Evolutionary conservation across 2,113 vertebrate genomes (phyloP), one percentile per base, ranked within the genome.

Genomic region (Tetrax tetrax): DNA sequence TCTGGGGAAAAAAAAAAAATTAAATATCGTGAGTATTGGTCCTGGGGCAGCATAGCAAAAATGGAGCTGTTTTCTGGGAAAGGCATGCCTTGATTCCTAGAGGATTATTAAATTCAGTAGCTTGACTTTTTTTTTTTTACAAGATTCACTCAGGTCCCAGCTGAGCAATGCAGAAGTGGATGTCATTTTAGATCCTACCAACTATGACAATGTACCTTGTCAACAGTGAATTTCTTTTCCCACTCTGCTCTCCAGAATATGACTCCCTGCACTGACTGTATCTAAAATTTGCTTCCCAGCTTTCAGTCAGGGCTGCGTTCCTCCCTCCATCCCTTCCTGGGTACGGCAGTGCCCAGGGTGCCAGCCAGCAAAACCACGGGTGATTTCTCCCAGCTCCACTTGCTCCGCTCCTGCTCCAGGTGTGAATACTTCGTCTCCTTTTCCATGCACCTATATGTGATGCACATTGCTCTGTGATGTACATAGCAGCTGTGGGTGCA

Each of bases 61-160:
- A 31, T 98, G 48, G 98, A 98, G 83, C 78, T 98, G 38, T 33
- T 97, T 69, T 98, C 97, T 71, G 97, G 93, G 18, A 98, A 98
- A 76, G 95, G 95, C 6, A 87, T 94, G 45, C 98, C 98, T 87
- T 83, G 91, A 16, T 93, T 99, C 24, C 70, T 95, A 3, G 95
- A 98, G 76, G 95, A 98, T 1, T 70, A 90, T 14, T 96, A 74
- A 33, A 82, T 79, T 8, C 98, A 98, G 98, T 87, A 97, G 66
- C 66, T 98, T 87, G 98, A 98, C 5, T 5, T 45, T 4, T 50
- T 4, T 57, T 59, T 43, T 54, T 85, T 53, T 54, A 3, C 82
- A 98, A 38, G 96, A 98, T 89, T 97, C 72, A 41, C 81, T 97
- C 5, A 21, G n/a, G 98, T 94, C 79, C 89, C 53, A 97, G 97